Evolutionary conservation across 2,888 invertebrate genomes (phyloP).

Genomic region (Epinotia demarniana): DNA sequence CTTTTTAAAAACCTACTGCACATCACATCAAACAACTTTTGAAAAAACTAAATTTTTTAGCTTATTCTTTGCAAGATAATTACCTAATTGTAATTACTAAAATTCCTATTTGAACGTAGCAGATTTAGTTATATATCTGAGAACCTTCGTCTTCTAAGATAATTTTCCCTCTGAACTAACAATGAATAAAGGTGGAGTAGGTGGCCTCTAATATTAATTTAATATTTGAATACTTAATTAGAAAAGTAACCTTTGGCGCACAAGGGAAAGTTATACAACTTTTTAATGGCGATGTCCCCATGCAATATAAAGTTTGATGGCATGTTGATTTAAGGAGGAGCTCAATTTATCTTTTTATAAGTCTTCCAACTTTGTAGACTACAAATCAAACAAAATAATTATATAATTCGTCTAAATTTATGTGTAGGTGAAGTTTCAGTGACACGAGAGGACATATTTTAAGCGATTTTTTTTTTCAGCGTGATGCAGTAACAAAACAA

Average conservation of each 20-base stretch:
- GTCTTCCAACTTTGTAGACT: not conserved
- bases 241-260: not conserved
- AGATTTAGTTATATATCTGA: not conserved
- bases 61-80: not conserved
- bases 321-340: slow-evolving; percentile 9
- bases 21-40: not conserved
- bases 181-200: not conserved
- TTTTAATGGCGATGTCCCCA: slow-evolving; percentile 21
- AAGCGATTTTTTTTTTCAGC: too few relatives aligned
- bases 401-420: not conserved
- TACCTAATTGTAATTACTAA: not conserved
- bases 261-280: slow-evolving; percentile 14
- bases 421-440: not conserved
- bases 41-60: not conserved
- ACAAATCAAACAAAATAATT: not conserved
- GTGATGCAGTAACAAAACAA: too few relatives aligned
- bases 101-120: not conserved
- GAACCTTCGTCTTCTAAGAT: not conserved
- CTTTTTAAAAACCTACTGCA: too few relatives aligned
- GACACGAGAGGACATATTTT: too few relatives aligned
- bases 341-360: not conserved
- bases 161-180: not conserved
- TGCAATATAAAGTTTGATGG: slow-evolving; percentile 27
- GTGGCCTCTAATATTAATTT: not conserved
- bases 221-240: slow-evolving; percentile 22